Evolutionary conservation across 2,797 vertebrate genomes (phyloP).

Genomic region (Natrix natrix): DNA sequence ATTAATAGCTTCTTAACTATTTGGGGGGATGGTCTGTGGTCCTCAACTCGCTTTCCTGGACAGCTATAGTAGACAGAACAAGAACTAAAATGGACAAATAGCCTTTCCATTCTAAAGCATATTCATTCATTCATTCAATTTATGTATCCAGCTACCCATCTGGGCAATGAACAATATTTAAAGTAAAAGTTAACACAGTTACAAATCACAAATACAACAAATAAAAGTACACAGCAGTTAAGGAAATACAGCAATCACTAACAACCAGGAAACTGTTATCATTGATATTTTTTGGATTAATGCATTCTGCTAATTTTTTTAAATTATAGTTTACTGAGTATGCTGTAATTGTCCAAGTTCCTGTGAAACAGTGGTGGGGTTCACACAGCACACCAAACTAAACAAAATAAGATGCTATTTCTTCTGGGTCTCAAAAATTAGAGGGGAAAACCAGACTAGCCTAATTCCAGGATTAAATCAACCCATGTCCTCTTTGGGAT

Average conservation of each 20-base stretch:
- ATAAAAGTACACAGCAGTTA: neutral
- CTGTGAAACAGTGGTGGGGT: neutral
- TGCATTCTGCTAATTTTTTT: neutral
- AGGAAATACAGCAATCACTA: neutral
- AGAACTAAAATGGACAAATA: neutral
- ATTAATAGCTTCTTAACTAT: too few relatives aligned
- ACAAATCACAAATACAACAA: neutral
- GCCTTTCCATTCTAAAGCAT: neutral
- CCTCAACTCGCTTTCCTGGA: neutral
- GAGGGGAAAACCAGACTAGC: neutral
- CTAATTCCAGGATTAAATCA: neutral
- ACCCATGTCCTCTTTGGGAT: neutral
- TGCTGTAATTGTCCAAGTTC: neutral
- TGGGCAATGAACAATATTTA: neutral
- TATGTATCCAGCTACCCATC: neutral
- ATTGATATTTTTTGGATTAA: neutral
- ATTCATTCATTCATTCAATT: neutral
- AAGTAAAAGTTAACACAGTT: neutral
- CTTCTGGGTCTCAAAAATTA: neutral
- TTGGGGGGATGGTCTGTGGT: neutral
- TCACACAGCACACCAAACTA: neutral
- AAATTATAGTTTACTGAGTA: neutral
- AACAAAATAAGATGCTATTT: neutral
- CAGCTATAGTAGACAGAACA: neutral
- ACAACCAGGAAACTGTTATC: neutral